Base-by-base conservation (phyloP, 2,888 invertebrate genomes). In the Macaria notata region DNA sequence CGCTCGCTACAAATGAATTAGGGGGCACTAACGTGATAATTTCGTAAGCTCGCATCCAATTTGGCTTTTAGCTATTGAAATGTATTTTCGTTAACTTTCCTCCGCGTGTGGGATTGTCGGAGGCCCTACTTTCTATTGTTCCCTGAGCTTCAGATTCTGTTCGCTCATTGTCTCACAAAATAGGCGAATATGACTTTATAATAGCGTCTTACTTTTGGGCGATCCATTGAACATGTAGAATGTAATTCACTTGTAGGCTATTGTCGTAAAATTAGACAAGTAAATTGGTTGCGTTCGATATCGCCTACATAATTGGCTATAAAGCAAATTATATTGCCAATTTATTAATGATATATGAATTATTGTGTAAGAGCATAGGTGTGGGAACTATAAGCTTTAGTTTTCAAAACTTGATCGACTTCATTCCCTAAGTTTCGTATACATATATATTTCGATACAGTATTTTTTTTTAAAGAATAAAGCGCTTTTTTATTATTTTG, bases 81-180 rank as follows among this genome's bases (percentile, higher is more conserved):
- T 89, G 87, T 85, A 79, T 86, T 89, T 89, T 90, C 85, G 86
- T 84, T 88, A 78, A 82, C 83, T 88, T 87, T 88, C 84, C 86
- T 83, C 78, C 74, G 69, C 69, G 71, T 69, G 69, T 66, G 69
- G 60, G 65, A 65, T 58, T 53, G 49, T 50, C 48, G 68, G 72
- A 66, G 68, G 70, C 74, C 65, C 68, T 72, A 68, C 79, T 84
- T 77, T 79, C 86, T 79, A 85, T 88, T 86, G 89, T 88, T 79
- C 81, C 71, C 72, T 42, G 75, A 73, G 70, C 71, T 70, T 68
- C 71, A 71, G 69, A 70, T 65, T 69, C 66, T 71, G 49, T 50
- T 47, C 43, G 56, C 58, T 71, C 75, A 76, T 80, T 79, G 81
- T 79, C 72, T 71, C 66, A 56, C 68, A 70, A 70, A 76, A 76